Evolutionary conservation across 2,113 vertebrate genomes (phyloP), one percentile per base, ranked within the genome.

Genomic region (Pan troglodytes): DNA sequence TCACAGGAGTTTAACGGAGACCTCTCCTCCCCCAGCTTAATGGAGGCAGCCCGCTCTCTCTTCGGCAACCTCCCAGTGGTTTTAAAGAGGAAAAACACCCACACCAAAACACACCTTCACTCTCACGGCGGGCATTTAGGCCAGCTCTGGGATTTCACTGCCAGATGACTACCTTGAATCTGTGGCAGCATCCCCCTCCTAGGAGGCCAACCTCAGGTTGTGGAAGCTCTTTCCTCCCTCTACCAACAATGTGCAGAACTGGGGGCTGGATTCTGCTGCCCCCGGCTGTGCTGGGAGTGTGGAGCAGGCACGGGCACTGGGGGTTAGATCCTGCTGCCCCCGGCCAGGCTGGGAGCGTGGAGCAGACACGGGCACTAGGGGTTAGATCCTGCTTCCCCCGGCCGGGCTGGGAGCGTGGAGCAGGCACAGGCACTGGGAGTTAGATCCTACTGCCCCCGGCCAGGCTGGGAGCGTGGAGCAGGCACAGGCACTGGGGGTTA

Each of bases 91-190:
- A 96, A 88, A 92, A 8, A 14, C 27, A 0, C 6, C 1, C 0
- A 17, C 38, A 27, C 3, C 1, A 18, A 59, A 73, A 27, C 32
- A 27, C 38, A 9, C 50, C 90, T 97, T 96, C 96, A 35, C 96
- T 97, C 95, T 96, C 5, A 5, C 1, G 94, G 88, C 89, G 96
- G 94, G 84, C 75, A 94, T 79, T 96, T 88, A 73, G 92, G 76
- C 96, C 40, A 30, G 75, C 90, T 96, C 97, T 20, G 68, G 96
- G 97, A 94, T 96, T 97, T 97, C 97, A 81, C 82, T 94, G 96
- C 94, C 87, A 88, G 97, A 80, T 85, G 95, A 91, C 68, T 96
- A 96, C 97, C 97, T 95, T 97, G 97, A 97, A 96, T 91, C 92
- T 16, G 92, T 23, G 0, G 94, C 93, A 88, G 88, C 64, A 93